phyloP scores from a whole-genome alignment of 2,888 invertebrate species.

The Deilephila porcellus region DNA sequence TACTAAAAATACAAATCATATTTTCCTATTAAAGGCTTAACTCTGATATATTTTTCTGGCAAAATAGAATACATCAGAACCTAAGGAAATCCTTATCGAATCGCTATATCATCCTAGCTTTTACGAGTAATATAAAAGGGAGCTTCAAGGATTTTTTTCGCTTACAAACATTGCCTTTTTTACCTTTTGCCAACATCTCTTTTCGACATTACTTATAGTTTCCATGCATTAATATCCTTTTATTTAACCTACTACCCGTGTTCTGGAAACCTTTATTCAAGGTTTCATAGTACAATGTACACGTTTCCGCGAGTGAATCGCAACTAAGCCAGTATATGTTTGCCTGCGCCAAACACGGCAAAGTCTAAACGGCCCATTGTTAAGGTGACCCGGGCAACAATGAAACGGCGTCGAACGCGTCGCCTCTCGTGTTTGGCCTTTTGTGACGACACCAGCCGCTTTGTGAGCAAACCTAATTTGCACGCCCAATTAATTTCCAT shows the following conservation, averaged over 20 bases:
- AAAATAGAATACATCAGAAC: no score
- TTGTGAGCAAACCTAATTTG: constrained; percentile 19
- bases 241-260: no score
- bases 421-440: constrained; percentile 13
- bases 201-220: no score
- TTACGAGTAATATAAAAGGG: no score
- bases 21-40: not conserved
- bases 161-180: no score
- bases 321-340: not conserved
- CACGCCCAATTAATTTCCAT: not conserved
- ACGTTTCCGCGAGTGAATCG: not conserved
- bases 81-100: no score
- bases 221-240: no score
- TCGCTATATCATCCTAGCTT: no score
- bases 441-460: not conserved
- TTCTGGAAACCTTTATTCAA: not conserved
- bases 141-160: no score
- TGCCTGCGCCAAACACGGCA: not conserved
- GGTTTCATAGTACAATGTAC: no score
- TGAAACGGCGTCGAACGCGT: not conserved
- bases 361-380: constrained; percentile 5
- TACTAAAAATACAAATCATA: not conserved
- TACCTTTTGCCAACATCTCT: no score
- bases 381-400: not conserved
- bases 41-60: no score